Evolutionary conservation across 2,888 invertebrate genomes (phyloP), one percentile per base, ranked within the genome.

Genomic region (Desoria tigrina): DNA sequence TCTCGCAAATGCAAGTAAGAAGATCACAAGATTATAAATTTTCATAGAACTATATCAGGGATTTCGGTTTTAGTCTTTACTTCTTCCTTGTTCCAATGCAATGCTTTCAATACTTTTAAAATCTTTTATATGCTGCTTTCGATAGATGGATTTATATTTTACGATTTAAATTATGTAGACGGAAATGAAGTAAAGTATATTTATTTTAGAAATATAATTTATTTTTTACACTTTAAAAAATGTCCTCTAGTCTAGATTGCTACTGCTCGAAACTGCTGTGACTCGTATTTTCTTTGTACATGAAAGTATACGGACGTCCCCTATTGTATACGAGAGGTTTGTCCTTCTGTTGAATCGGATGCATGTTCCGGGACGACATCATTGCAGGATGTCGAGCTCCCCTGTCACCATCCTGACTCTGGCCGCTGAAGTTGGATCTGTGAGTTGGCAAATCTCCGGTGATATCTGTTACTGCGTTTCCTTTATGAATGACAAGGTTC

Each of bases 241-340:
- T 9, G 6, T 45, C 16, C 21, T 45, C n/a, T n/a, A n/a, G n/a
- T n/a, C n/a, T n/a, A n/a, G n/a, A n/a, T n/a, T n/a, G 6, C 45
- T 45, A 45, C 4, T 45, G 16, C 27, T 55, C 55, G 6, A 55
- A 55, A 55, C 55, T 55, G n/a, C 55, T 55, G 18, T 9, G 11
- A 28, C 55, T 55, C 2, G 55, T 28, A 9, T 6, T 26, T 7
- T 55, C 55, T 18, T 55, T 28, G 26, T 55, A 55, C 18, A 26
- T 27, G n/a, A 55, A 55, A 32, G 55, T 55, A 27, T 7, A 55
- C 2, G 55, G 55, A n/a, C 55, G 55, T 28, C n/a, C 32, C 16
- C 21, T 45, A 21, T 45, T 16, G 9, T 6, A 6, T 6, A 16
- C n/a, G n/a, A 16, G 16, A 21, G n/a, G n/a, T 45, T 16, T 6